Evolutionary conservation across 2,797 vertebrate genomes (phyloP).

Genomic region (Sebastes miniatus): DNA sequence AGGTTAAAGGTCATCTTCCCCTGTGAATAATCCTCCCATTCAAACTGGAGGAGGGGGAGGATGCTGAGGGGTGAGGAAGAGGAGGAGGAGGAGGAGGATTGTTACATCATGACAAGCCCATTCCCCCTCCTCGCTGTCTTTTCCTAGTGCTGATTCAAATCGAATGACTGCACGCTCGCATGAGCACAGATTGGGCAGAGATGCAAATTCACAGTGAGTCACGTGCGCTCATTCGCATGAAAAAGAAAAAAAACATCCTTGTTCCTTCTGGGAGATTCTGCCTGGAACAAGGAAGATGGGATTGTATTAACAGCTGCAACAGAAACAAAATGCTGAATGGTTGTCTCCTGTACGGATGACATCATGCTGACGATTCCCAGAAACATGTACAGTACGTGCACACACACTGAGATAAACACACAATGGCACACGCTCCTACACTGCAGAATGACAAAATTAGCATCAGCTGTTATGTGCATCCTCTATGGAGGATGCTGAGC

Average conservation of each 20-base stretch:
- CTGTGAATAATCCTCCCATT: conserved; percentile 50
- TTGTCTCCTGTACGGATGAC: conserved; percentile 8
- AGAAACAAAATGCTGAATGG: conserved; percentile 31
- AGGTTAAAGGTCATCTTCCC: conserved; percentile 58
- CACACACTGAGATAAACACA: not conserved
- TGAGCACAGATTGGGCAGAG: conserved; percentile 51
- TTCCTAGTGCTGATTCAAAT: conserved; percentile 57
- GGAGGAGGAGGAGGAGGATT: not conserved
- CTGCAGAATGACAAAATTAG: conserved; percentile 15
- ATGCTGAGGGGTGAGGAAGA: not conserved
- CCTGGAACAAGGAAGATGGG: conserved; percentile 30
- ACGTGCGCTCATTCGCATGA: conserved; percentile 31
- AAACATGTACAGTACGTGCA: not conserved
- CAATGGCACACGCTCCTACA: not conserved
- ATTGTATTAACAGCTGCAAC: conserved; percentile 25
- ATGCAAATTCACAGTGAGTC: conserved; percentile 72
- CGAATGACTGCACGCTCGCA: conserved; percentile 45
- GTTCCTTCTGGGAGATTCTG: conserved; percentile 19
- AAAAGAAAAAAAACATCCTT: conserved; percentile 32
- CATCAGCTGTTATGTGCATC: conserved; percentile 46
- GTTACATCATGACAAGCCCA: conserved; percentile 65
- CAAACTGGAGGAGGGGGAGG: conserved; percentile 29
- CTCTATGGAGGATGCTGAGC: conserved; percentile 68
- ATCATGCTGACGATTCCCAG: not conserved
- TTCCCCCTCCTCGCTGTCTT: conserved; percentile 28